phyloP scores from a whole-genome alignment of 2,888 invertebrate species.

The Himalopsyche anomala region DNA sequence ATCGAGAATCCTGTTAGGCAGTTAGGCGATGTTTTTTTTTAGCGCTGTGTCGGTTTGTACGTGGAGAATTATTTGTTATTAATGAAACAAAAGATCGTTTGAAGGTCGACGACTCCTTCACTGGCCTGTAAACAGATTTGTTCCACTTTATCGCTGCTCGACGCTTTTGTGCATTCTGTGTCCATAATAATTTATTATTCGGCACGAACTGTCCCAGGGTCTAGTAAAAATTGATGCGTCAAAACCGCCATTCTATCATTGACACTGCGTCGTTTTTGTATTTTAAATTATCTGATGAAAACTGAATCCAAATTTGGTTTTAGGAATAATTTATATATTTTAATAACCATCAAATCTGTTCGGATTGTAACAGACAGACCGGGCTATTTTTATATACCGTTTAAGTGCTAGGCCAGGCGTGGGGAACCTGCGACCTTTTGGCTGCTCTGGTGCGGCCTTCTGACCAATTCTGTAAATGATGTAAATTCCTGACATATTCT shows the following conservation, averaged over 20 bases:
- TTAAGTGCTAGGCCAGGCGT: no score
- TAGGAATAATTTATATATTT: no score
- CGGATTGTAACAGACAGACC: no score
- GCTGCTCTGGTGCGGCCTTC: no score
- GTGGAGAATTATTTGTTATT: conserved; percentile 19
- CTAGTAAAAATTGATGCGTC: neutral
- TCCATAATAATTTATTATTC: conserved; percentile 15
- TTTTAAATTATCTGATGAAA: no score
- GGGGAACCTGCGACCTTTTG: no score
- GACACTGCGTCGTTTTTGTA: no score
- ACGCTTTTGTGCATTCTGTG: conserved; percentile 10
- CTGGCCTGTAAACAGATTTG: conserved; percentile 27
- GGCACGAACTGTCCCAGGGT: neutral
- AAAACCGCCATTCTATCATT: neutral
- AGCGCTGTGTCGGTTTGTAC: neutral
- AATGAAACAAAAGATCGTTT: conserved; percentile 39
- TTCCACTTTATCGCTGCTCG: conserved; percentile 22
- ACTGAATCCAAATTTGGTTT: no score
- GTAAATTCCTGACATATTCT: no score
- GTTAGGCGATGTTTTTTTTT: neutral
- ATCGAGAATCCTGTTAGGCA: conserved; percentile 28
- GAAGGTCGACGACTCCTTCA: conserved; percentile 39
- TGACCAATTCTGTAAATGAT: no score
- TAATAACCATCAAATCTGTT: no score
- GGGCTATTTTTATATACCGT: no score